Conservation (phyloP, 2,113 vertebrate genomes). For the Aspidoscelis tigris region DNA sequence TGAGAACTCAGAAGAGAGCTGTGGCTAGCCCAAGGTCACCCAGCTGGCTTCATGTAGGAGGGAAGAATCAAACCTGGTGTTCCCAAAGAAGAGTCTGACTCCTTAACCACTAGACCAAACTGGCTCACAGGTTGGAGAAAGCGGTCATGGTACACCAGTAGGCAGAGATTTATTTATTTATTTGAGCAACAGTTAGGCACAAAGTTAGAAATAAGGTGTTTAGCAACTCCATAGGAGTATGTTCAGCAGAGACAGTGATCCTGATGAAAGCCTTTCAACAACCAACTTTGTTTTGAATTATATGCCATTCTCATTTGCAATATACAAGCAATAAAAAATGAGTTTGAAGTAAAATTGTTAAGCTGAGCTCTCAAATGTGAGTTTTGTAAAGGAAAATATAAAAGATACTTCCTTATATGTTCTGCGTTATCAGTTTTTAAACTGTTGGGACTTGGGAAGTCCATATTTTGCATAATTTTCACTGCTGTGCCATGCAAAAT, state of each 20-base stretch:
- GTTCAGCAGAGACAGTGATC: not conserved
- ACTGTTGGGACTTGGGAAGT: not conserved
- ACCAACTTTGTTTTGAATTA: not conserved
- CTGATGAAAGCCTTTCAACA: no score
- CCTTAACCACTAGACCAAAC: no score
- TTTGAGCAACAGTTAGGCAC: not conserved
- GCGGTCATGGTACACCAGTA: no score
- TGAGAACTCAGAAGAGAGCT: no score
- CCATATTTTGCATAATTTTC: not conserved
- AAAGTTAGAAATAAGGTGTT: not conserved
- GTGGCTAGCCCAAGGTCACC: no score
- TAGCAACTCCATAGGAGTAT: not conserved
- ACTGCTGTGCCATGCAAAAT: not conserved
- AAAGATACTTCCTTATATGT: not conserved
- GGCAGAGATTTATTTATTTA: not conserved
- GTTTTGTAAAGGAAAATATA: not conserved
- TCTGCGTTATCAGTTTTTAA: not conserved
- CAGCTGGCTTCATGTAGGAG: no score
- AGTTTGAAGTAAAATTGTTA: not conserved
- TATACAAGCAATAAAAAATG: not conserved
- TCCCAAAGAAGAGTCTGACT: no score
- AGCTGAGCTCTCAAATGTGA: not conserved
- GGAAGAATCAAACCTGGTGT: no score
- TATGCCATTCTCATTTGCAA: not conserved
- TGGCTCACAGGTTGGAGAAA: no score